Percentiles rank a stretch among this genome's conserved stretches.
phyloP scores from a whole-genome alignment of 2,888 invertebrate species.

The Atethmia centrago region DNA sequence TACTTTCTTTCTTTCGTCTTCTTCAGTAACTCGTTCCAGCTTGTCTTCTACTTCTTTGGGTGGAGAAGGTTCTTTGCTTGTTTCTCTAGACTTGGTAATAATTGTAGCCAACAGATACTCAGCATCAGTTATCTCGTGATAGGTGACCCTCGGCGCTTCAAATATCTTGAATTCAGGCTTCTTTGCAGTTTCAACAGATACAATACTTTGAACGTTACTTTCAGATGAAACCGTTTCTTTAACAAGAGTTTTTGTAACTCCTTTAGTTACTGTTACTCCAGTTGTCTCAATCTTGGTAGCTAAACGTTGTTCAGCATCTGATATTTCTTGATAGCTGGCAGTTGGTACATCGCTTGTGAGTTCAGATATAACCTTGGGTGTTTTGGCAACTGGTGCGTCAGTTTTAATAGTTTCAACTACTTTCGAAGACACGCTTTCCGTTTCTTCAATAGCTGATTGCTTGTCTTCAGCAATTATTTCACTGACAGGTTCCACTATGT shows the following conservation, averaged over 20 bases:
- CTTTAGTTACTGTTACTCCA: not conserved
- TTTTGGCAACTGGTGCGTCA: slow-evolving; percentile 28
- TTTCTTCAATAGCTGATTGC: not conserved
- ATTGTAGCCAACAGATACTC: slow-evolving; percentile 70
- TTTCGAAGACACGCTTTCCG: not conserved
- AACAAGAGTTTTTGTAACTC: not conserved
- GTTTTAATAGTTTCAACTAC: slow-evolving; percentile 35
- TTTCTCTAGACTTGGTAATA: slow-evolving; percentile 60
- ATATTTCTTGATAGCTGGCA: slow-evolving; percentile 56
- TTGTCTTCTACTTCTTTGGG: slow-evolving; percentile 24
- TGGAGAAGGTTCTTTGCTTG: slow-evolving; percentile 56
- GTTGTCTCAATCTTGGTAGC: slow-evolving; percentile 3
- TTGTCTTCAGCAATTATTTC: slow-evolving; percentile 9
- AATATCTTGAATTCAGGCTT: slow-evolving; percentile 36
- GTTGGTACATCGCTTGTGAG: slow-evolving; percentile 45
- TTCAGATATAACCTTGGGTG: slow-evolving; percentile 39
- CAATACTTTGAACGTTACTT: not conserved
- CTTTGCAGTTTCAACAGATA: not conserved
- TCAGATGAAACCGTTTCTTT: slow-evolving; percentile 6
- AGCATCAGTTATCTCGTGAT: slow-evolving; percentile 72
- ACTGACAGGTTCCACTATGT: not conserved
- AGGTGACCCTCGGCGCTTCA: slow-evolving; percentile 60
- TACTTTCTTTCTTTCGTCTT: slow-evolving; percentile 10
- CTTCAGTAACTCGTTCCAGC: not conserved
- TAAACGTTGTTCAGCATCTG: slow-evolving; percentile 56